Base-by-base conservation (phyloP, 1,140 invertebrate species). In the Brachionus asplanchnoidis region DNA sequence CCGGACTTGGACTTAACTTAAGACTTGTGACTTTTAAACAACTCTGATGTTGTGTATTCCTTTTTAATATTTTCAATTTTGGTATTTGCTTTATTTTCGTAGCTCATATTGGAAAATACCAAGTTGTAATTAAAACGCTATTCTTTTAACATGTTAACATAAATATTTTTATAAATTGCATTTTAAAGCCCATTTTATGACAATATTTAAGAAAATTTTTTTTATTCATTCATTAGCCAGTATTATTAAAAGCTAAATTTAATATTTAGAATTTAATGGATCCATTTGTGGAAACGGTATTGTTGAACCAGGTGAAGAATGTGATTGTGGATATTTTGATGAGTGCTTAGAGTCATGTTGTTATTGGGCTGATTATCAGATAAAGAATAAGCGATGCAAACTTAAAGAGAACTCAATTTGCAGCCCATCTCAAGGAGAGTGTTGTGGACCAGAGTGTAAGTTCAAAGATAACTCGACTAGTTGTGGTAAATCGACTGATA, bases 211-310 rank as follows among this genome's bases (percentile, higher is more conserved):
- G 44, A 11, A 46, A 46, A 46, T 46, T 46, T 1, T 0, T 46
- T 3, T 12, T 46, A 14, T 46, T 46, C 14, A 4, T 46, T 46
- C 14, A 68, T 23, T 8, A 65, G 11, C 11, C 7, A 65, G 9
- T n/a, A 28, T 68, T 26, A 1, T 68, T 36, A 32, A 32, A 32
- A 36, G 28, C 26, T 14, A 36, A 36, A 12, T 32, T 68, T 14
- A 68, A 17, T 44, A 12, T 40, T 8, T 23, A 75, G 70, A 75
- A 42, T 42, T 12, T 11, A 94, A 93, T 95, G 94, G 77, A 94
- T 93, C 84, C 95, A 99, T 98, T 92, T 99, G 97, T 91, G 97
- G 97, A 14, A 99, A 99, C 89, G 97, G 97, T 91, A 98, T 99
- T 87, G 95, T 97, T 0, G 97, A 99, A 90, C 93, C 93, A 42